Evolutionary conservation across 2,888 invertebrate species (phyloP).

Genomic region (Agonopterix alstromeriana): DNA sequence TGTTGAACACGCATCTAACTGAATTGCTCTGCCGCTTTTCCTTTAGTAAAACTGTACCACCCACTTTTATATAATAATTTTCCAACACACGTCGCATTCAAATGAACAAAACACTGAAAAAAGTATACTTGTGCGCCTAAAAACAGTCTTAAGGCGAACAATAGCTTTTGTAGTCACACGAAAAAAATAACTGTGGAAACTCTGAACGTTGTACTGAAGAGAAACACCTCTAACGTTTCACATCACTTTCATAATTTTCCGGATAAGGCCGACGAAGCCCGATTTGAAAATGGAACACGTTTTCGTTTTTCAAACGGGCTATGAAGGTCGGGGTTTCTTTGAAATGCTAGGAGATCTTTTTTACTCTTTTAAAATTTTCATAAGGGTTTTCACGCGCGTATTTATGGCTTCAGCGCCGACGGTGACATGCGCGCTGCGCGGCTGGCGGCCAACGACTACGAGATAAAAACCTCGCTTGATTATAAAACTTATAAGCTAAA

Average conservation of each 20-base stretch:
- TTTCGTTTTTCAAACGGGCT: slow-evolving; percentile 42
- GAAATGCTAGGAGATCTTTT: slow-evolving; percentile 29
- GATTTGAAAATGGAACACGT: slow-evolving; percentile 51
- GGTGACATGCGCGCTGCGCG: slow-evolving; percentile 65
- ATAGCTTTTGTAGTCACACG: slow-evolving; percentile 67
- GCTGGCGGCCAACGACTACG: slow-evolving; percentile 69
- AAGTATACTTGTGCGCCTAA: slow-evolving; percentile 51
- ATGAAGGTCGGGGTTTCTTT: slow-evolving; percentile 41
- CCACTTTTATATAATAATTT: slow-evolving; percentile 70
- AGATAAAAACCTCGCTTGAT: slow-evolving; percentile 75
- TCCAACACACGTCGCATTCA: slow-evolving; percentile 64
- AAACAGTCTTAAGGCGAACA: slow-evolving; percentile 53
- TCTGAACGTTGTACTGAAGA: slow-evolving; percentile 47
- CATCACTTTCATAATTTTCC: slow-evolving; percentile 70
- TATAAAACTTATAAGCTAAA: slow-evolving; percentile 75
- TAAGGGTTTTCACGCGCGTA: slow-evolving; percentile 57
- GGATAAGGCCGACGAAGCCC: slow-evolving; percentile 41
- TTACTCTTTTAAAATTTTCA: slow-evolving; percentile 44
- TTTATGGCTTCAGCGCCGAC: slow-evolving; percentile 41
- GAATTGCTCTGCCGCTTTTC: slow-evolving; percentile 66
- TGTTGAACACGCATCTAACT: slow-evolving; percentile 74
- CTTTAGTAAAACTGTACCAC: slow-evolving; percentile 65
- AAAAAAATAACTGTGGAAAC: slow-evolving; percentile 49
- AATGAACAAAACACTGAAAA: slow-evolving; percentile 65
- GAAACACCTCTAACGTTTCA: slow-evolving; percentile 57